phyloP scores from a whole-genome alignment of 2,113 vertebrate genomes.

The Furnarius figulus region DNA sequence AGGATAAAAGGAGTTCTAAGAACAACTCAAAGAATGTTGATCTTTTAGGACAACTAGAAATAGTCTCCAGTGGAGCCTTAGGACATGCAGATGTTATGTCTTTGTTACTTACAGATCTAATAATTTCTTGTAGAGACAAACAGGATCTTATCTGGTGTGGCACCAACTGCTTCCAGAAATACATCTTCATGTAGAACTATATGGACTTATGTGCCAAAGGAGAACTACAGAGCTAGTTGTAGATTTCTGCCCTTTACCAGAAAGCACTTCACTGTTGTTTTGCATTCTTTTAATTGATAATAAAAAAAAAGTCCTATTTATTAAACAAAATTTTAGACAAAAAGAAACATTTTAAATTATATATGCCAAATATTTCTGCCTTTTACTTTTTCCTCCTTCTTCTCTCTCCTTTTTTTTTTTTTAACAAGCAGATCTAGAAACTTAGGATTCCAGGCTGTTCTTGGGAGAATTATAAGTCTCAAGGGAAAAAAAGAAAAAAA shows the following conservation, averaged over 20 bases:
- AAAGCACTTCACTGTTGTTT: background rate
- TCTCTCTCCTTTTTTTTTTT: background rate
- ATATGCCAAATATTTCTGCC: background rate
- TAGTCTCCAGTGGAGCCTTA: background rate
- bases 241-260: background rate
- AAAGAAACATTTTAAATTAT: background rate
- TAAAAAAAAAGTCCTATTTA: background rate
- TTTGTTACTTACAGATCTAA: background rate
- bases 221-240: background rate
- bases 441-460: background rate
- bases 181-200: background rate
- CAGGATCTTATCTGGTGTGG: background rate
- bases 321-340: background rate
- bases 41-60: background rate
- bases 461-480: background rate
- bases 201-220: background rate
- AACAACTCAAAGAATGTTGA: background rate
- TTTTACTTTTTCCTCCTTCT: background rate
- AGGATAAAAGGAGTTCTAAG: background rate
- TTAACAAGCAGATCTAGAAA: background rate
- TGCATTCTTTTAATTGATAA: background rate
- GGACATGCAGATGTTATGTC: background rate
- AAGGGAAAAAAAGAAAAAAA: background rate
- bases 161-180: background rate
- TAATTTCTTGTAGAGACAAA: background rate